phyloP scores from a whole-genome alignment of 2,888 invertebrate species.

The Volucella zonaria region DNA sequence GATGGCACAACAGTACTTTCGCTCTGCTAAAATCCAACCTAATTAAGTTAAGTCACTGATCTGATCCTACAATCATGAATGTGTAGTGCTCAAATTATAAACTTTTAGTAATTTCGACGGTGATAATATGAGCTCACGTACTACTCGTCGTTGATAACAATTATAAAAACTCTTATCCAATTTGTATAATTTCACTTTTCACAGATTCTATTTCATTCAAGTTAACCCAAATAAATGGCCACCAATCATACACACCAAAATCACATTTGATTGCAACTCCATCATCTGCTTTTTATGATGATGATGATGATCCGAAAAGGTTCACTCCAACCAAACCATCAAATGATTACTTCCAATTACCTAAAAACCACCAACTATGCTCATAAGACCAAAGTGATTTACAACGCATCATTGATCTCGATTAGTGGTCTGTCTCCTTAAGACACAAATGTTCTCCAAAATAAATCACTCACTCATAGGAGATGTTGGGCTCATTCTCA shows the following conservation, averaged over 20 bases:
- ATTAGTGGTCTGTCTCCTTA: constrained; percentile 41
- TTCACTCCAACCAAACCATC: neutral
- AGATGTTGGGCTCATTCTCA: constrained; percentile 36
- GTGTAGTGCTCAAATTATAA: too few relatives aligned
- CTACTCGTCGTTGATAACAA: too few relatives aligned
- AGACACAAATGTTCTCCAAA: constrained; percentile 51
- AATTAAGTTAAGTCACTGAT: too few relatives aligned
- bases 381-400: constrained; percentile 52
- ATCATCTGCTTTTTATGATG: constrained; percentile 15
- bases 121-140: too few relatives aligned
- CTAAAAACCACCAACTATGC: constrained; percentile 20
- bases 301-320: neutral
- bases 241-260: neutral
- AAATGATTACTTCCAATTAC: constrained; percentile 32
- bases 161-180: too few relatives aligned
- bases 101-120: too few relatives aligned
- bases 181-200: neutral
- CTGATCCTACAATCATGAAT: too few relatives aligned
- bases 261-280: constrained; percentile 8
- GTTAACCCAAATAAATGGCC: neutral
- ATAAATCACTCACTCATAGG: constrained; percentile 64
- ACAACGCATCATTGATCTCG: constrained; percentile 63
- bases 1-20: too few relatives aligned
- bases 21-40: too few relatives aligned
- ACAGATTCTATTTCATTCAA: neutral